Conservation (phyloP, 2,888 invertebrate species). For the Harpalus rufipes region DNA sequence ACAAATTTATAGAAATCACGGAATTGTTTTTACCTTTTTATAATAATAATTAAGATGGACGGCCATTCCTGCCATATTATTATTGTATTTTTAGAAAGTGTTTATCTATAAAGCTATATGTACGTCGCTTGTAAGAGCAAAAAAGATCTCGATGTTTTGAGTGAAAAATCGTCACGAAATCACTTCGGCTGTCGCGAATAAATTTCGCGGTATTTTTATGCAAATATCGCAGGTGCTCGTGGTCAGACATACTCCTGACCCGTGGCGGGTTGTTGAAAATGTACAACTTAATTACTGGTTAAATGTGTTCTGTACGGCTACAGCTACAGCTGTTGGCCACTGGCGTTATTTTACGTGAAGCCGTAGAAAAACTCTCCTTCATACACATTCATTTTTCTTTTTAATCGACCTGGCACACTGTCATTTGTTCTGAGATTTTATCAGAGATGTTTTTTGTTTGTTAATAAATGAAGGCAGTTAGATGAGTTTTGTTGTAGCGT, state of each 20-base stretch:
- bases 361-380: constrained; percentile 48
- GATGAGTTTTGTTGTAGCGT: constrained; percentile 50
- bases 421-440: constrained; percentile 61
- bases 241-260: constrained; percentile 21
- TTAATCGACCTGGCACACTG: constrained; percentile 51
- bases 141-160: background rate
- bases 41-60: no score
- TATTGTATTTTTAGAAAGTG: background rate
- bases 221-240: constrained; percentile 58
- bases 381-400: constrained; percentile 54
- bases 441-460: constrained; percentile 57
- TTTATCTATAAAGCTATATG: background rate
- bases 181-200: constrained; percentile 45
- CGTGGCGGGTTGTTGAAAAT: constrained; percentile 48
- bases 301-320: constrained; percentile 37
- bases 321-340: constrained; percentile 56
- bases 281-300: constrained; percentile 62
- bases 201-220: constrained; percentile 60
- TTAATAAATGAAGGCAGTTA: constrained; percentile 54
- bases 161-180: constrained; percentile 44
- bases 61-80: no score
- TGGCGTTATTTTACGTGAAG: constrained; percentile 47
- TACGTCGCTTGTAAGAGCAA: background rate
- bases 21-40: no score
- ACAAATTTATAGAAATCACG: no score